Evolutionary conservation across 2,797 vertebrate genomes (phyloP).

Genomic region (Rhincodon typus): DNA sequence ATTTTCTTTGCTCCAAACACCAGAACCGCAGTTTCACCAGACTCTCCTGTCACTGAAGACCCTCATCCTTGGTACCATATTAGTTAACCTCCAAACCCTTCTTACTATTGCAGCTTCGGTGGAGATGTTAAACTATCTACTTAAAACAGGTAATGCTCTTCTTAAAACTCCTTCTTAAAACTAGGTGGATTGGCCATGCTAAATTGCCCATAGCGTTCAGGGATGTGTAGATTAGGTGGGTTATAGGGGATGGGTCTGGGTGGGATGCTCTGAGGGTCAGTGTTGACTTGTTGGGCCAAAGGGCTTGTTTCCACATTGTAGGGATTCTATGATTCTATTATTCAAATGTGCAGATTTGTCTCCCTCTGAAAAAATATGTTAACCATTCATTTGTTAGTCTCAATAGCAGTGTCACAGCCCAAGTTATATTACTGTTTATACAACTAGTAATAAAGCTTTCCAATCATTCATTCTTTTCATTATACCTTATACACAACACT

Average conservation of each 20-base stretch:
- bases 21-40: not conserved
- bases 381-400: not conserved
- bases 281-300: too few species aligned
- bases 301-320: too few species aligned
- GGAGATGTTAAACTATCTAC: not conserved
- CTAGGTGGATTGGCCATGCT: too few species aligned
- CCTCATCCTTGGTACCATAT: not conserved
- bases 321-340: too few species aligned
- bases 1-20: not conserved
- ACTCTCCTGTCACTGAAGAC: not conserved
- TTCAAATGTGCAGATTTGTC: too few species aligned
- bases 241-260: too few species aligned
- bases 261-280: too few species aligned
- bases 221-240: too few species aligned
- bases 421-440: not conserved
- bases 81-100: not conserved
- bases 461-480: not conserved
- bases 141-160: not conserved
- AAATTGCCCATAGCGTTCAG: too few species aligned
- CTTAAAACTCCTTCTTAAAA: not conserved
- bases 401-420: not conserved
- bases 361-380: not conserved
- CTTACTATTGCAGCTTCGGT: not conserved
- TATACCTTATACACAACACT: not conserved
- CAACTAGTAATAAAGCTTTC: not conserved